phyloP scores from a whole-genome alignment of 2,797 vertebrate species.

The Myotis vivesi region DNA sequence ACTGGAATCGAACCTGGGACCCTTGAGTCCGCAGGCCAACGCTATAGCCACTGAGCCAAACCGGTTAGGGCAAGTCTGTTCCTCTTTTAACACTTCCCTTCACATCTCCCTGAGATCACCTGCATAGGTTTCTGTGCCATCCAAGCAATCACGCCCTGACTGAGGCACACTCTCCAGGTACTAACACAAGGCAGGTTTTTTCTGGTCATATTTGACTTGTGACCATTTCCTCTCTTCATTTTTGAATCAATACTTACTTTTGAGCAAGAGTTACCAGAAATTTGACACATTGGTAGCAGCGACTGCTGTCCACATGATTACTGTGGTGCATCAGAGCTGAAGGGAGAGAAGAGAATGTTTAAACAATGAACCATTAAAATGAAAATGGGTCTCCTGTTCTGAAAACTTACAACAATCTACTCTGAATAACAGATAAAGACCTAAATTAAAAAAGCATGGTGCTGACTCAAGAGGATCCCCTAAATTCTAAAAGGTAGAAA shows the following conservation, averaged over 20 bases:
- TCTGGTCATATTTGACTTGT: background rate
- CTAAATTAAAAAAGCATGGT: background rate
- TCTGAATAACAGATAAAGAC: background rate
- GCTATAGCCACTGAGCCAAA: too few relatives aligned
- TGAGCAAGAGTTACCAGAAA: constrained; percentile 98
- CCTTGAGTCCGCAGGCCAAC: too few relatives aligned
- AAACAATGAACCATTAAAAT: background rate
- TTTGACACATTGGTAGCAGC: constrained; percentile 99
- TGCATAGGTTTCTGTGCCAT: background rate
- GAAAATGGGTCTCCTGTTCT: background rate
- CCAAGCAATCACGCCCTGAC: background rate
- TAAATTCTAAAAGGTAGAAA: background rate
- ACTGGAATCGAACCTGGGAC: too few relatives aligned
- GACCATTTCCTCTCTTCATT: background rate
- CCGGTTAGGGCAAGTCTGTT: too few relatives aligned
- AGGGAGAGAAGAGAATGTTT: constrained; percentile 44
- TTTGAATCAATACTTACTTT: constrained; percentile 90
- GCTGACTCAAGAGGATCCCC: background rate
- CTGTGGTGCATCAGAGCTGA: constrained; percentile 99
- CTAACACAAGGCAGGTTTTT: background rate
- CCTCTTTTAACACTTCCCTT: background rate
- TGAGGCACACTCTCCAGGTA: background rate
- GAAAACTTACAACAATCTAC: background rate
- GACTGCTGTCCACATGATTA: constrained; percentile 98
- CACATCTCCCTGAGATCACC: background rate